Evolutionary conservation across 2,113 vertebrate genomes (phyloP).

Genomic region (Pyxicephalus adspersus): DNA sequence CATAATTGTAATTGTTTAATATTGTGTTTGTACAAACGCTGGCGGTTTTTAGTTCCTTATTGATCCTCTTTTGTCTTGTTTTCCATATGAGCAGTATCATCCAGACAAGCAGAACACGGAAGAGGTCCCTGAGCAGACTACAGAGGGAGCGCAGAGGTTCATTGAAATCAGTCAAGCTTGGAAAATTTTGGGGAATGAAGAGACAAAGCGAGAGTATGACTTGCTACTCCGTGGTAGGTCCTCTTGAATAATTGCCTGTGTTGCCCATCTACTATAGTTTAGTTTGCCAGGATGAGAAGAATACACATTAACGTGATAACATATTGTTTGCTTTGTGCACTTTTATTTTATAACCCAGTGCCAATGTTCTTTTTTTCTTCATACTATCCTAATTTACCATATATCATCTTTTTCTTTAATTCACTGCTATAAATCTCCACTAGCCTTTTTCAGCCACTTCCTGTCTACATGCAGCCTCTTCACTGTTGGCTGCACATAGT

Average conservation of each 20-base stretch:
- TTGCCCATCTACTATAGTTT: neutral
- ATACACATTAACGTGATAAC: neutral
- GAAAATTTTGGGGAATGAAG: conserved; percentile 86
- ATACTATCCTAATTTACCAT: no score
- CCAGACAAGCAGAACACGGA: conserved; percentile 83
- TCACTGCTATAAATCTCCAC: no score
- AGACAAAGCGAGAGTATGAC: conserved; percentile 83
- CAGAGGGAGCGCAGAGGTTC: conserved; percentile 78
- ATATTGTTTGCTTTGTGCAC: neutral
- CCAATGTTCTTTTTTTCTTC: neutral
- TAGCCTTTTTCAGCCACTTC: no score
- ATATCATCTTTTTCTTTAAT: no score
- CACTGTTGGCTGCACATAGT: no score
- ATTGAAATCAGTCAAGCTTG: conserved; percentile 86
- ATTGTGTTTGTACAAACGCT: neutral
- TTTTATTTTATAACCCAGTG: neutral
- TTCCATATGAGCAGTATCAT: conserved; percentile 80
- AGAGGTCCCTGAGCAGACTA: conserved; percentile 69
- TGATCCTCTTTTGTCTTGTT: conserved; percentile 8
- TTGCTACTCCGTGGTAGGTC: conserved; percentile 81
- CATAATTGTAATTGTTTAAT: neutral
- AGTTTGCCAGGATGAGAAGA: neutral
- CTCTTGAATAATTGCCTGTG: conserved; percentile 48
- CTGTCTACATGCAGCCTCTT: no score
- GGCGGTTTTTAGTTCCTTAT: neutral